phyloP scores from a whole-genome alignment of 2,113 vertebrate species.

The Thamnophis sirtalis region DNA sequence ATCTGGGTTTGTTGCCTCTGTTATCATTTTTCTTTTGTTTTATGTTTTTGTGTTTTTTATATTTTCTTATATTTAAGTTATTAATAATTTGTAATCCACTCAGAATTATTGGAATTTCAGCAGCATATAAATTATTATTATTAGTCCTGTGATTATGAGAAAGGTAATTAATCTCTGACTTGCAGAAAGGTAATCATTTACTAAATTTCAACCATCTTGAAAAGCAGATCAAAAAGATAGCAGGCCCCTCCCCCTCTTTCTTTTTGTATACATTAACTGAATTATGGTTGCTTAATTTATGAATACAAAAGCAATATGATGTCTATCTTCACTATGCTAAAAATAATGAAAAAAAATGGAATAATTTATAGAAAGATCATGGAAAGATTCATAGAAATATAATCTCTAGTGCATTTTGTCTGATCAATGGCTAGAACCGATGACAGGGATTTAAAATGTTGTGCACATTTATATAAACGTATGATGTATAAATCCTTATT shows the following conservation, averaged over 20 bases:
- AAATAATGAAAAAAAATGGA: background rate
- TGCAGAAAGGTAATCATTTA: background rate
- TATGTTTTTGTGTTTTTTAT: background rate
- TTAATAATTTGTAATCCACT: background rate
- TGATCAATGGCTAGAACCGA: background rate
- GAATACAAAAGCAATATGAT: background rate
- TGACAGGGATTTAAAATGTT: background rate
- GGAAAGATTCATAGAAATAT: background rate
- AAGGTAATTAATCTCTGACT: background rate
- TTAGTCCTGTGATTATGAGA: background rate
- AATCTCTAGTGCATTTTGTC: background rate
- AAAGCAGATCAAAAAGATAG: background rate
- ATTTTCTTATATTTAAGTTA: background rate
- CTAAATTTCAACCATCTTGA: background rate
- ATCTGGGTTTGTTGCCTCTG: background rate
- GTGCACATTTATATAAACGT: background rate
- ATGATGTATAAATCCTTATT: background rate
- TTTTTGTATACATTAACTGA: background rate
- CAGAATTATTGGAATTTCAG: background rate
- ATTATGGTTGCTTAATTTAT: background rate
- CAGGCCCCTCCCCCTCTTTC: too few species aligned
- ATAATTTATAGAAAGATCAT: too few species aligned
- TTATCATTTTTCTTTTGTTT: background rate
- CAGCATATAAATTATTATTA: background rate
- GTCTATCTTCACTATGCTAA: background rate